A percentile compares a stretch with the other conserved stretches of the same genome.
Conservation (phyloP, 2,113 vertebrate species). For the Aegotheles bennettii region DNA sequence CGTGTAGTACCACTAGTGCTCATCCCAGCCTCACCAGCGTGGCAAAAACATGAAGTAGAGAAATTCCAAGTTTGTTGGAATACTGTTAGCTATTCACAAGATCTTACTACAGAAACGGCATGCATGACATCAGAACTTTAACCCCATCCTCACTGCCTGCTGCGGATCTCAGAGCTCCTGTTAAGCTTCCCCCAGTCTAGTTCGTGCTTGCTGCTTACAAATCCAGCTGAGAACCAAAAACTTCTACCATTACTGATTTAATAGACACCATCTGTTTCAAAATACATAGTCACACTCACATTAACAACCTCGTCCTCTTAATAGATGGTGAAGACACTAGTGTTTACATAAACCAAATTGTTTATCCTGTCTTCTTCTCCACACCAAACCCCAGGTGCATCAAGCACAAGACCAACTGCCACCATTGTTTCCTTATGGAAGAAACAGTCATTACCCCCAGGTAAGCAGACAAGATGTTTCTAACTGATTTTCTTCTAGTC, state of each 20-base stretch:
- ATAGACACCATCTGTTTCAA: slow-evolving; percentile 36
- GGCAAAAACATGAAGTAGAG: background rate
- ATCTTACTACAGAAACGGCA: background rate
- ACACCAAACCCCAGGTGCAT: background rate
- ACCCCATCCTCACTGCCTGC: background rate
- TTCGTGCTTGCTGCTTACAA: background rate
- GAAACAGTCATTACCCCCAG: background rate
- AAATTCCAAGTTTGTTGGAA: background rate
- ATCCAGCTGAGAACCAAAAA: background rate
- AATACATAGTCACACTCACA: background rate
- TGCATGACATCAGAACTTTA: background rate
- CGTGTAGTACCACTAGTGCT: no score
- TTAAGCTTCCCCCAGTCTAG: background rate
- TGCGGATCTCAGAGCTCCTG: background rate
- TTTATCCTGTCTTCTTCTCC: background rate
- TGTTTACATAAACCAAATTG: background rate
- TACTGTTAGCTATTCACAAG: background rate
- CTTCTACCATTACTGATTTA: background rate
- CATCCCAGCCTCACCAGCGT: background rate
- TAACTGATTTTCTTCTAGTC: background rate
- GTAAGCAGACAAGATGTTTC: background rate
- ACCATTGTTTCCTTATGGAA: background rate
- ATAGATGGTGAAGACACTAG: background rate
- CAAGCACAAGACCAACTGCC: background rate
- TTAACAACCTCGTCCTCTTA: background rate